Evolutionary conservation across 2,888 invertebrate genomes (phyloP).

Genomic region (Eupithecia pulchellata): DNA sequence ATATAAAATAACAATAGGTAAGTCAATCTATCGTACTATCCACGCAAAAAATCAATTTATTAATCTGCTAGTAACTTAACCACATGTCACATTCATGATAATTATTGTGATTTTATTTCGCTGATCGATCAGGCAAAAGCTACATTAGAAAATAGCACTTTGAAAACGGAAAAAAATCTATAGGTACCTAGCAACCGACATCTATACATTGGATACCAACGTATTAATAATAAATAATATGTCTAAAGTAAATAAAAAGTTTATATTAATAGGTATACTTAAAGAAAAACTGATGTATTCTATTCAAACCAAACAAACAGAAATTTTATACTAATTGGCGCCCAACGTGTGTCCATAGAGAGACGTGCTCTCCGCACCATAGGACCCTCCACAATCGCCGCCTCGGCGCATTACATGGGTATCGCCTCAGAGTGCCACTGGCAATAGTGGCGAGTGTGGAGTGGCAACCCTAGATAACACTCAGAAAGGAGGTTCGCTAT

Average conservation of each 20-base stretch:
- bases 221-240: no score
- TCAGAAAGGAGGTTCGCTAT: not conserved
- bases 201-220: no score
- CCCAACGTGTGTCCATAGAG: not conserved
- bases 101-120: not conserved
- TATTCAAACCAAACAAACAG: no score
- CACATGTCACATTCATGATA: not conserved
- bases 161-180: not conserved
- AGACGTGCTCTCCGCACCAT: not conserved
- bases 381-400: not conserved
- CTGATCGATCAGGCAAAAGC: not conserved
- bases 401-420: not conserved
- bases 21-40: not conserved
- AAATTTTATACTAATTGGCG: conserved; percentile 17
- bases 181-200: not conserved
- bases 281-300: no score
- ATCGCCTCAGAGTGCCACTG: not conserved
- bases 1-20: not conserved
- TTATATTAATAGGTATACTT: no score
- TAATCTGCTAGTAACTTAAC: no score
- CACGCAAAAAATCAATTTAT: not conserved
- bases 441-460: not conserved
- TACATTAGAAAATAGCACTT: not conserved
- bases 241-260: no score
- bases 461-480: not conserved